phyloP scores from a whole-genome alignment of 2,113 vertebrate species.

The Psilopogon haemacephalus region DNA sequence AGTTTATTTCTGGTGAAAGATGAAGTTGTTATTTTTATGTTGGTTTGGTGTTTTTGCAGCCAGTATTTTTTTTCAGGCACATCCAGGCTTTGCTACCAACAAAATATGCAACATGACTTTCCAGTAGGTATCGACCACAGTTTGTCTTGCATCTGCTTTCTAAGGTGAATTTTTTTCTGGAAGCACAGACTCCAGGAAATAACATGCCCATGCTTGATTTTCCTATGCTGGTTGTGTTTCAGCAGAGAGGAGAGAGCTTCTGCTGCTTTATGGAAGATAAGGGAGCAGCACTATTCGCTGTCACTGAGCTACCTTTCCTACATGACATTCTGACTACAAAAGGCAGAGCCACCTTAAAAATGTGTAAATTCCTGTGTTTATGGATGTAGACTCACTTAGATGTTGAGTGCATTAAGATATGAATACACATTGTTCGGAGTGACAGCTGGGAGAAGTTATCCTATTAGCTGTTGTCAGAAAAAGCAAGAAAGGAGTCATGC shows the following conservation, averaged over 20 bases:
- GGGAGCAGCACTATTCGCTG: neutral
- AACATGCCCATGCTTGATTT: neutral
- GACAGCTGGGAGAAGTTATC: conserved; percentile 59
- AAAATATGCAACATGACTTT: neutral
- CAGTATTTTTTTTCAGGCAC: neutral
- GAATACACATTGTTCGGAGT: conserved; percentile 43
- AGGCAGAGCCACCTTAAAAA: conserved; percentile 40
- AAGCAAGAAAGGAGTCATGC: conserved; percentile 39
- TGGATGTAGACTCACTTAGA: conserved; percentile 61
- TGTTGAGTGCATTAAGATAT: conserved; percentile 46
- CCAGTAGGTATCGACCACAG: neutral
- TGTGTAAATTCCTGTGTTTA: conserved; percentile 43
- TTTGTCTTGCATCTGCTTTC: conserved; percentile 9
- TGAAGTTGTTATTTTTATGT: neutral
- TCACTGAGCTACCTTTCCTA: conserved; percentile 9
- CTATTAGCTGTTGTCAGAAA: conserved; percentile 49
- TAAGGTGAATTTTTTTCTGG: conserved; percentile 10
- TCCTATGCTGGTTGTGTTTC: neutral
- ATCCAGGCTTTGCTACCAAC: neutral
- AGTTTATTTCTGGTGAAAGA: neutral
- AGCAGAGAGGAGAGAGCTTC: neutral
- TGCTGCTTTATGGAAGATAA: neutral
- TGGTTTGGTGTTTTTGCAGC: conserved; percentile 17
- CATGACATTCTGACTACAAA: conserved; percentile 38
- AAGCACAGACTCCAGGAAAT: neutral